These are phyloP conservation scores for Neuroterus valhalla DNA, from an alignment of 1,140 invertebrate genomes.

Conservation along the genomic window DNA sequence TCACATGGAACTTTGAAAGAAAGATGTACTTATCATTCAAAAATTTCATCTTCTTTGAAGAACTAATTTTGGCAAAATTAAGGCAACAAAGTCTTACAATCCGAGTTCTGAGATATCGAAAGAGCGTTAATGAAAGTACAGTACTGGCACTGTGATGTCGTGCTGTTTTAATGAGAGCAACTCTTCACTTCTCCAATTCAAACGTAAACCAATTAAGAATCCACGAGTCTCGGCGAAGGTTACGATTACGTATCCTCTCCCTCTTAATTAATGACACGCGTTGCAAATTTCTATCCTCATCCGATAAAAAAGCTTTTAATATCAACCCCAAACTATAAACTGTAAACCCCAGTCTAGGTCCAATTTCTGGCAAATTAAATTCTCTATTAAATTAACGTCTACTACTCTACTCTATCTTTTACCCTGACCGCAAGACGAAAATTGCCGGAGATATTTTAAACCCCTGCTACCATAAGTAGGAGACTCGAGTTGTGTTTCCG, in stretches of 20 bases:
- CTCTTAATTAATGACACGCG: slow-evolving; percentile 32
- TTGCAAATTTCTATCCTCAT: slow-evolving; percentile 12
- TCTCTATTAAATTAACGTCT: slow-evolving; percentile 9
- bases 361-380: not conserved
- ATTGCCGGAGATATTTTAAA: slow-evolving; percentile 18
- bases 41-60: too few relatives aligned
- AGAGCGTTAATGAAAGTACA: slow-evolving; percentile 33
- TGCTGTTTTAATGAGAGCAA: slow-evolving; percentile 60
- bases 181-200: slow-evolving; percentile 37
- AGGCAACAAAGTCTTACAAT: too few relatives aligned
- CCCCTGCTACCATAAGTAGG: slow-evolving; percentile 15
- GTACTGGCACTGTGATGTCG: slow-evolving; percentile 51
- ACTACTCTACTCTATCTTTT: not conserved
- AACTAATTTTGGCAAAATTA: too few relatives aligned
- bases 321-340: not conserved
- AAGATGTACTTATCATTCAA: too few relatives aligned
- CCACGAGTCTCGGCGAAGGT: slow-evolving; percentile 45
- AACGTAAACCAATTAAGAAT: slow-evolving; percentile 58
- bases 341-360: not conserved
- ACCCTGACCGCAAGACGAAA: slow-evolving; percentile 18
- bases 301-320: not conserved
- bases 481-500: slow-evolving; percentile 12
- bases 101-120: not conserved
- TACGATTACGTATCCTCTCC: slow-evolving; percentile 52
- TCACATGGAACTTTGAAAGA: not conserved